Evolutionary conservation across 2,113 vertebrate genomes (phyloP).

Genomic region (Pedionomus torquatus): DNA sequence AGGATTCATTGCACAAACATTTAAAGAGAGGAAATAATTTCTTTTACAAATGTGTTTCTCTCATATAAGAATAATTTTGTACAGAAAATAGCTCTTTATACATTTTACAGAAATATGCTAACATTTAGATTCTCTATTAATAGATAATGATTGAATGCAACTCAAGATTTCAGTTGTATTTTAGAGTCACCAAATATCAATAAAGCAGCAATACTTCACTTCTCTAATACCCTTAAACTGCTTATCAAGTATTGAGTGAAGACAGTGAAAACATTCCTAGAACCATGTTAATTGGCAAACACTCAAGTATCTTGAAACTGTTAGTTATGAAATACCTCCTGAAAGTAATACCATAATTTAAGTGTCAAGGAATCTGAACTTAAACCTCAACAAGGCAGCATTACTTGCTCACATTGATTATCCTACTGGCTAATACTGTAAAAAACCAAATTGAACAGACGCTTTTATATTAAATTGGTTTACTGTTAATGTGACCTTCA

Average conservation of each 20-base stretch:
- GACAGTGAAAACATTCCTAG: slow-evolving; percentile 2
- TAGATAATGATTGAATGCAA: neutral
- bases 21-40: slow-evolving; percentile 70
- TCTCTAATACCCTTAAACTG: neutral
- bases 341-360: slow-evolving; percentile 25
- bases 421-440: slow-evolving; percentile 35
- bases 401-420: neutral
- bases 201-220: neutral
- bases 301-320: slow-evolving; percentile 30
- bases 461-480: neutral
- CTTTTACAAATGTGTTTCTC: slow-evolving; percentile 71
- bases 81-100: slow-evolving; percentile 78
- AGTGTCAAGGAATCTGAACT: slow-evolving; percentile 21
- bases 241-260: neutral
- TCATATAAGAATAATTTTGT: slow-evolving; percentile 79
- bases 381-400: slow-evolving; percentile 51
- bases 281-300: slow-evolving; percentile 15
- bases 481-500: neutral
- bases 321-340: slow-evolving; percentile 7
- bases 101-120: slow-evolving; percentile 57
- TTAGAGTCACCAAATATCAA: neutral
- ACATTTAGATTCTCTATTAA: slow-evolving; percentile 23
- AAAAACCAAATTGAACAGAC: neutral
- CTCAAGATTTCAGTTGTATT: neutral
- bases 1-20: slow-evolving; percentile 71